Conservation (phyloP, 2,888 invertebrate genomes). For the Lapara coniferarum region DNA sequence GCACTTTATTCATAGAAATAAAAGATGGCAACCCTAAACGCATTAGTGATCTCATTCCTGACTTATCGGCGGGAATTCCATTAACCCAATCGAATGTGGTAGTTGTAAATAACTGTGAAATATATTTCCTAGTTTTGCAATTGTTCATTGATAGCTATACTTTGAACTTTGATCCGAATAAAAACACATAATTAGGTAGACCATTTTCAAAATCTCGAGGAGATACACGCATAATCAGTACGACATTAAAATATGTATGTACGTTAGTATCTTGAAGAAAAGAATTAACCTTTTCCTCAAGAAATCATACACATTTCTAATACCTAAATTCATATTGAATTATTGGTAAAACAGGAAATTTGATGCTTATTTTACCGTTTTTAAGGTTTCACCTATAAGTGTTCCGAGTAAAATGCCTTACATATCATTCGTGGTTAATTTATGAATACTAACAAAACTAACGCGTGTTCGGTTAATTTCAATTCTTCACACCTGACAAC, state of each 20-base stretch:
- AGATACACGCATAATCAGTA: neutral
- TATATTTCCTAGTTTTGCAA: neutral
- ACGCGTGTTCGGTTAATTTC: constrained; percentile 27
- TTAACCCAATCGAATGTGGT: neutral
- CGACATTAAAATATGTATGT: too few relatives aligned
- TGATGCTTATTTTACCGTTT: too few relatives aligned
- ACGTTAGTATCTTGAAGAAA: too few relatives aligned
- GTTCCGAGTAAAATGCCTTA: neutral
- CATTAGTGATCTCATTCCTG: neutral
- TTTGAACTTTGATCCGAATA: neutral
- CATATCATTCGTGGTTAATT: neutral
- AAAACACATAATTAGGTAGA: too few relatives aligned
- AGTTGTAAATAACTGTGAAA: too few relatives aligned
- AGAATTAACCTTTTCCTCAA: neutral
- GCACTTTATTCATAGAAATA: too few relatives aligned
- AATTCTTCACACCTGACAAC: constrained; percentile 28
- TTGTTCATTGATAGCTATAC: neutral
- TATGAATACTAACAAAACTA: constrained; percentile 20
- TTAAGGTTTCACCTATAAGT: neutral
- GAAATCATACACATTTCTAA: neutral
- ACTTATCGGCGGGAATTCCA: constrained; percentile 7
- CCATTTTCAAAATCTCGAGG: too few relatives aligned
- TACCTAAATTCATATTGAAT: too few relatives aligned
- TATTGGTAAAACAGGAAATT: too few relatives aligned
- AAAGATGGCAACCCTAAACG: too few relatives aligned